phyloP scores from a whole-genome alignment of 1,140 invertebrate species.

The Zaprionus tsacasi region DNA sequence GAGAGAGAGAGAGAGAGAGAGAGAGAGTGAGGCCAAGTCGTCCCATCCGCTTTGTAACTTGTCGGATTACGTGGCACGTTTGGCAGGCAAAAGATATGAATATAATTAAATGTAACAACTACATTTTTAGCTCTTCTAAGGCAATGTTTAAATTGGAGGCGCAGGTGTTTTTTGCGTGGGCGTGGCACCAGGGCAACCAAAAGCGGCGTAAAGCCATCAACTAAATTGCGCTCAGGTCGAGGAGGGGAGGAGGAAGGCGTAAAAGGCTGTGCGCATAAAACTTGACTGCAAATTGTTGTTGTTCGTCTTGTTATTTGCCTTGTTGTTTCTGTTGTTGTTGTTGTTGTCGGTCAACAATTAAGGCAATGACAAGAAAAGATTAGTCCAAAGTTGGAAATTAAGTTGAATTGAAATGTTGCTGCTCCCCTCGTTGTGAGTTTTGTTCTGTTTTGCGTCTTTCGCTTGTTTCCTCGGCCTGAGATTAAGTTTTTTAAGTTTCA shows the following conservation, averaged over 20 bases:
- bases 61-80: constrained; percentile 72
- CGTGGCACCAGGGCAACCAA: background rate
- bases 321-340: constrained; percentile 37
- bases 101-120: constrained; percentile 82
- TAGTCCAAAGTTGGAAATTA: constrained; percentile 77
- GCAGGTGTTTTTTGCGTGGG: constrained; percentile 57
- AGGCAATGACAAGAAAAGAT: constrained; percentile 72
- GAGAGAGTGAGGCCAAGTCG: background rate
- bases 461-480: constrained; percentile 16
- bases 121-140: constrained; percentile 76
- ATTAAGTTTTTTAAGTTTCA: constrained; percentile 52
- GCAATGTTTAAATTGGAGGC: constrained; percentile 60
- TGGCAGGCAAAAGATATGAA: constrained; percentile 78
- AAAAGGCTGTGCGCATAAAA: constrained; percentile 47
- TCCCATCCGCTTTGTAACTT: constrained; percentile 40
- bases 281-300: constrained; percentile 60
- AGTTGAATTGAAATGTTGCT: constrained; percentile 73
- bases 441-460: constrained; percentile 13
- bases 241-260: background rate
- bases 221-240: constrained; percentile 61
- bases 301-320: constrained; percentile 6
- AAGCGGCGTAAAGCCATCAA: constrained; percentile 68
- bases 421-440: constrained; percentile 16
- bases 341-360: constrained; percentile 74
- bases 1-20: background rate